Evolutionary conservation across 2,797 vertebrate species (phyloP).

Genomic region (Gymnoscopelus braueri): DNA sequence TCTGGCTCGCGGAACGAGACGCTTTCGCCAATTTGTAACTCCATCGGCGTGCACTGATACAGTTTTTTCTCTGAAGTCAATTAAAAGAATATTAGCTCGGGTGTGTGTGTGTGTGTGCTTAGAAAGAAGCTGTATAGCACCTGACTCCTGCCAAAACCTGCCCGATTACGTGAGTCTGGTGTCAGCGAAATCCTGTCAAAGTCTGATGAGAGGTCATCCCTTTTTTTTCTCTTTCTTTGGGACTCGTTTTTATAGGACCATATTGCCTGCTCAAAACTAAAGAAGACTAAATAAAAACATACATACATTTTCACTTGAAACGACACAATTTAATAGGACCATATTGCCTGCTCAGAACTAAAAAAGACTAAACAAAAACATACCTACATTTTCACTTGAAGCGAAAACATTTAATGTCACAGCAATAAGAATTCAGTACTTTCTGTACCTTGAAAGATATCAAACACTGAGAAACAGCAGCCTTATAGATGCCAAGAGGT

Average conservation of each 20-base stretch:
- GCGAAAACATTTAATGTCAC: conserved; percentile 43
- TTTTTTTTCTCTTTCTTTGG: conserved; percentile 24
- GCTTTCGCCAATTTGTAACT: conserved; percentile 72
- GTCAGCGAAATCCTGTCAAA: conserved; percentile 58
- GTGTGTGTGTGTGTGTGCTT: no score
- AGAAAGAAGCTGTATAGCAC: conserved; percentile 26
- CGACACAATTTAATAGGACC: conserved; percentile 26
- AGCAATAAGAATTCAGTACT: conserved; percentile 27
- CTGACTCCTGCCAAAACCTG: conserved; percentile 53
- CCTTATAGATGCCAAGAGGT: conserved; percentile 33
- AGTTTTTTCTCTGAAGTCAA: conserved; percentile 71
- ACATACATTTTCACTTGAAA: conserved; percentile 39
- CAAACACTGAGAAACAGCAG: conserved; percentile 40
- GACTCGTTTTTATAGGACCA: conserved; percentile 29
- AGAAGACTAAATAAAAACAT: conserved; percentile 25
- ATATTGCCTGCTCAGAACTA: background rate
- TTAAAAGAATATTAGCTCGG: conserved; percentile 74
- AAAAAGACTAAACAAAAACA: conserved; percentile 26
- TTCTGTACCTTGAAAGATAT: conserved; percentile 45
- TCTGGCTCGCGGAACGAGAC: conserved; percentile 50
- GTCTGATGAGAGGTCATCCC: conserved; percentile 47
- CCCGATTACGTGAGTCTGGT: conserved; percentile 52
- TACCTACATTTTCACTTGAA: conserved; percentile 38
- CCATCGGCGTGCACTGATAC: conserved; percentile 70
- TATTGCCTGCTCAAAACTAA: background rate